phyloP scores from a whole-genome alignment of 2,113 vertebrate genomes.

The Donacobius atricapilla region DNA sequence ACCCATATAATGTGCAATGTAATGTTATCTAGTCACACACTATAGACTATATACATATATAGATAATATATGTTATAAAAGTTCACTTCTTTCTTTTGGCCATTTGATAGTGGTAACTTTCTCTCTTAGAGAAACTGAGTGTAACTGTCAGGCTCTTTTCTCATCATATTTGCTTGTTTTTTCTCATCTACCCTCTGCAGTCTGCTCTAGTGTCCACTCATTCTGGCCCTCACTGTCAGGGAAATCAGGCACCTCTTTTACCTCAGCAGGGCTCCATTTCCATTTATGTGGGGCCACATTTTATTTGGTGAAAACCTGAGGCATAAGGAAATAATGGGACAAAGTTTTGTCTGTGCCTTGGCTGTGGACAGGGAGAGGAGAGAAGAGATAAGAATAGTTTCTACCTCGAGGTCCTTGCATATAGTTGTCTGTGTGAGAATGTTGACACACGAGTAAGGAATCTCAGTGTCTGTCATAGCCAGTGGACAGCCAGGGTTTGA shows the following conservation, averaged over 20 bases:
- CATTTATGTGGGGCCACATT: neutral
- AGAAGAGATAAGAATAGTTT: neutral
- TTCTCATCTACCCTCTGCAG: neutral
- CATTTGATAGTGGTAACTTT: neutral
- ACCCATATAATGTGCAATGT: neutral
- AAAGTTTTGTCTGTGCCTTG: neutral
- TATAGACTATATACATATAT: neutral
- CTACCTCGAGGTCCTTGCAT: accelerated
- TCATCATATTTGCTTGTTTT: neutral
- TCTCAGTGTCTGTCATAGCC: neutral
- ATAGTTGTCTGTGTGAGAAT: neutral
- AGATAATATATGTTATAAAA: neutral
- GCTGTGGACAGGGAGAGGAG: neutral
- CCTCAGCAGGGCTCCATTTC: neutral
- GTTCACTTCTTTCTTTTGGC: neutral
- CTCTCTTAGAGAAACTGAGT: neutral
- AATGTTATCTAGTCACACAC: neutral
- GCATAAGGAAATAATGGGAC: accelerated
- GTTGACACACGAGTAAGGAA: neutral
- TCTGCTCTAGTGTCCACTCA: neutral
- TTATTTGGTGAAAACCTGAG: neutral
- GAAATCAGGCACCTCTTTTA: neutral
- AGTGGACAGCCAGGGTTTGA: neutral
- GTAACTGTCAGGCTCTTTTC: neutral
- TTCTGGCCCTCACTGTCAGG: neutral